Evolutionary conservation across 2,113 vertebrate species (phyloP), one percentile per base, ranked within the genome.

Genomic region (Corythoichthys intestinalis): DNA sequence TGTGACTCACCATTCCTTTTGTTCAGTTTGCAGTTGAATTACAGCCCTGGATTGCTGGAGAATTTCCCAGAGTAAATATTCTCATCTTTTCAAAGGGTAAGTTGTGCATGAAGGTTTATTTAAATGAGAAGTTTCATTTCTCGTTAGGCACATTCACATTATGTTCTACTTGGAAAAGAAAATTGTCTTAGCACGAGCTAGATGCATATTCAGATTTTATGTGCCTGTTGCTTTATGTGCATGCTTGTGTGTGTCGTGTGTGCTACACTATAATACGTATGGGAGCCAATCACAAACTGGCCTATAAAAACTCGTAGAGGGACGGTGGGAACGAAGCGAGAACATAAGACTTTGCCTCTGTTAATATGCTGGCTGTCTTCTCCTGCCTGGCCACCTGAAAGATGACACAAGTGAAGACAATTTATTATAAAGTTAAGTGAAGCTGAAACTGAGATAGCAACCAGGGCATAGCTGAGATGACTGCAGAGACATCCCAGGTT

Each of bases 381-480:
- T 78, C 52, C 70, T 78, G 71, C 82, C 47, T 83, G 72, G 78
- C 79, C 48, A 49, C 77, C 82, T 88, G 72, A 80, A 81, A 89
- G 82, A 41, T 88, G 85, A 84, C 71, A 56, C 70, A 75, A 83
- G 79, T 64, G 70, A 74, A 72, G 75, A 67, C 79, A 57, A 72
- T 79, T 86, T 87, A 88, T 90, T 86, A 82, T 83, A 76, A 84
- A 82, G 85, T 82, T 89, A 89, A 88, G 85, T 88, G 87, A 89
- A 87, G 81, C 87, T 78, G 89, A 89, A 75, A 83, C 84, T 81
- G 81, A 86, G 84, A 80, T 73, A 58, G 77, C 84, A 90, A 88
- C 87, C 85, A 80, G 79, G 58, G 79, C 65, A 65, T 81, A 84
- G 80, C 79, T 78, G 76, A 79, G 84, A 78, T 88, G 83, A 85